Conservation (phyloP, 1,140 invertebrate species). For the Brachionus angularis region DNA sequence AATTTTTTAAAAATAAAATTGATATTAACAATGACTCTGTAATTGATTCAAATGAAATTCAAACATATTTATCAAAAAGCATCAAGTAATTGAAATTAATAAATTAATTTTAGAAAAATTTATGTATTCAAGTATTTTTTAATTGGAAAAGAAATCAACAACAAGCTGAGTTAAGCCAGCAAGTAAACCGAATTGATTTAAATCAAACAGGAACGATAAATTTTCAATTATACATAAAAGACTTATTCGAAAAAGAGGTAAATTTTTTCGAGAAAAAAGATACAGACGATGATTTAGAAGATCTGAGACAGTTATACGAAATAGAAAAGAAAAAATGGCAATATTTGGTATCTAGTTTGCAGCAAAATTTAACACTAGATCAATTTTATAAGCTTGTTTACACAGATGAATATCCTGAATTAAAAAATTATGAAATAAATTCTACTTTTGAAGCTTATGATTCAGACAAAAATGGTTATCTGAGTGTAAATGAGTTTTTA, state of each 20-base stretch:
- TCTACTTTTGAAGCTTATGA: conserved; percentile 27
- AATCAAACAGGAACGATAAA: neutral
- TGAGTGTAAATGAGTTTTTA: conserved; percentile 20
- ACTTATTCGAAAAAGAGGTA: too few relatives aligned
- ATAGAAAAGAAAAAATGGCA: conserved; percentile 28
- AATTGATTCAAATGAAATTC: neutral
- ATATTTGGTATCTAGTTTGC: neutral
- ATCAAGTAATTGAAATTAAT: neutral
- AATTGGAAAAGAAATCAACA: neutral
- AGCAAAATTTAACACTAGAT: neutral
- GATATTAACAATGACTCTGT: conserved; percentile 16
- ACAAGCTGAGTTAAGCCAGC: neutral
- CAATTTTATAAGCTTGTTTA: conserved; percentile 5
- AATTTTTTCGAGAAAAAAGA: too few relatives aligned
- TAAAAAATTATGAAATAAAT: neutral
- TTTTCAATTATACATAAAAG: neutral
- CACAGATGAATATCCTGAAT: conserved; percentile 13
- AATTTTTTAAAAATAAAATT: neutral
- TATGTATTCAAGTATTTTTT: too few relatives aligned
- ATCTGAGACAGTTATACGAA: conserved; percentile 4
- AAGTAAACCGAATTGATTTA: neutral
- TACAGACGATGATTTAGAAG: conserved; percentile 10
- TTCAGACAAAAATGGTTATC: neutral
- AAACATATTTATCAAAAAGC: conserved; percentile 14
- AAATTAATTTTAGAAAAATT: neutral